Conservation (phyloP, 2,797 vertebrate genomes). For the Erpetoichthys calabaricus region DNA sequence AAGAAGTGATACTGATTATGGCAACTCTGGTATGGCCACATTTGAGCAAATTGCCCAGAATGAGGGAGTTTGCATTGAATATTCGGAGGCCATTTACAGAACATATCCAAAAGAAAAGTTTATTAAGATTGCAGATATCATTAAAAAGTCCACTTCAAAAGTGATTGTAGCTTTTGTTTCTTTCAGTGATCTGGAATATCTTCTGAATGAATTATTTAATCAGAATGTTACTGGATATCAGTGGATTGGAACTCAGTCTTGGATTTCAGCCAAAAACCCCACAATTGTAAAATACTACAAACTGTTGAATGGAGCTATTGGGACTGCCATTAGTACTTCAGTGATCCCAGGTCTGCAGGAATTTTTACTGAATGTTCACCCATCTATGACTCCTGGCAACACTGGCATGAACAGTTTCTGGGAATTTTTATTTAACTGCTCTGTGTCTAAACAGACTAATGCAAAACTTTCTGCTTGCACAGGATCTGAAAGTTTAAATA, state of each 20-base stretch:
- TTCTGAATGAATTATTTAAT: no score
- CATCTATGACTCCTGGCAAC: conserved; percentile 14
- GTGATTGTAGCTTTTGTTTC: conserved; percentile 36
- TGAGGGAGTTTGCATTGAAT: conserved; percentile 43
- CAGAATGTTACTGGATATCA: no score
- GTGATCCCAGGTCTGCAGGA: conserved; percentile 25
- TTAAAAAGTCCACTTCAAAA: conserved; percentile 31
- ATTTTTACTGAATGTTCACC: conserved; percentile 24
- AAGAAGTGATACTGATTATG: conserved; percentile 1
- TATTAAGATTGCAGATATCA: conserved; percentile 26
- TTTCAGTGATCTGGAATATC: conserved; percentile 20
- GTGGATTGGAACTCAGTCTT: conserved; percentile 36
- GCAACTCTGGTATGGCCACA: conserved; percentile 12
- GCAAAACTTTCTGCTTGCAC: conserved; percentile 19
- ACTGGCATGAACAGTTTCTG: conserved; percentile 29
- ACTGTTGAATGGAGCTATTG: conserved; percentile 25
- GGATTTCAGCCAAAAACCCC: conserved; percentile 21
- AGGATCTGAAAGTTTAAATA: conserved; percentile 23
- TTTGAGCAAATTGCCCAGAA: conserved; percentile 29
- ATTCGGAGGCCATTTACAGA: conserved; percentile 35
- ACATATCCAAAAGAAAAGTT: conserved; percentile 34
- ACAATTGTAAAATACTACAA: conserved; percentile 15
- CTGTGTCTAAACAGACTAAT: conserved; percentile 10
- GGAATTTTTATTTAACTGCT: conserved; percentile 31
- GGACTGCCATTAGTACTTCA: conserved; percentile 26